These are phyloP conservation scores for Laspeyria flexula DNA, from an alignment of 2,888 invertebrate genomes.

Conservation along the genomic window DNA sequence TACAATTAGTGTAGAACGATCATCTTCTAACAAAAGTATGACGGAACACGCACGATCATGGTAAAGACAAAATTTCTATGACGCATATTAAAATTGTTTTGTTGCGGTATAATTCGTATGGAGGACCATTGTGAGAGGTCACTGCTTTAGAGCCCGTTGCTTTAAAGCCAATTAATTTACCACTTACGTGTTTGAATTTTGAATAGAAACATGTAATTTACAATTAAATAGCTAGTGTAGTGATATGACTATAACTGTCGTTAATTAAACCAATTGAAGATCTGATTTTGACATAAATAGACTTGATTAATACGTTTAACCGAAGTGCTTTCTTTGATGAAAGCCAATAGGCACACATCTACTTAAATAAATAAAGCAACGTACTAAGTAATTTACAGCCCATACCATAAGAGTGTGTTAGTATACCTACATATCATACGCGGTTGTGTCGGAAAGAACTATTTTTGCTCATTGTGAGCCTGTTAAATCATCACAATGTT, in stretches of 20 bases:
- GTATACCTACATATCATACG: slow-evolving; percentile 49
- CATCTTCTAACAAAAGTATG: slow-evolving; percentile 47
- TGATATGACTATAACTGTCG: slow-evolving; percentile 14
- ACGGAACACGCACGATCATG: slow-evolving; percentile 47
- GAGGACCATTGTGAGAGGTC: slow-evolving; percentile 49
- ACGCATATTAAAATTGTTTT: slow-evolving; percentile 55
- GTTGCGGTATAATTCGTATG: slow-evolving; percentile 53
- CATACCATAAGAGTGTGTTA: slow-evolving; percentile 7
- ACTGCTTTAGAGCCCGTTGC: slow-evolving; percentile 47
- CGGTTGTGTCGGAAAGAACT: slow-evolving; percentile 65
- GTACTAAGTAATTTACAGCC: slow-evolving; percentile 22
- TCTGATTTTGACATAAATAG: slow-evolving; percentile 6
- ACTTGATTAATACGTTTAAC: background rate
- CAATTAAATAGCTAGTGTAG: slow-evolving; percentile 20
- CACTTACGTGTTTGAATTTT: slow-evolving; percentile 54
- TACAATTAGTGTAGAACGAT: slow-evolving; percentile 34
- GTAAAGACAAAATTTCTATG: slow-evolving; percentile 49
- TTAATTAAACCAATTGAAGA: slow-evolving; percentile 15
- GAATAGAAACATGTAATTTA: slow-evolving; percentile 35
- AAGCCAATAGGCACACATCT: slow-evolving; percentile 4
- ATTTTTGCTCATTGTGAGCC: slow-evolving; percentile 71
- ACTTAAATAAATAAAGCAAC: slow-evolving; percentile 17
- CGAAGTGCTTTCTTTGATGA: slow-evolving; percentile 7
- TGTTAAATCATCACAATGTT: slow-evolving; percentile 78
- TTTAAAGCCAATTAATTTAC: slow-evolving; percentile 61